phyloP scores from a whole-genome alignment of 2,797 vertebrate species.

The Enteromius viviparus region DNA sequence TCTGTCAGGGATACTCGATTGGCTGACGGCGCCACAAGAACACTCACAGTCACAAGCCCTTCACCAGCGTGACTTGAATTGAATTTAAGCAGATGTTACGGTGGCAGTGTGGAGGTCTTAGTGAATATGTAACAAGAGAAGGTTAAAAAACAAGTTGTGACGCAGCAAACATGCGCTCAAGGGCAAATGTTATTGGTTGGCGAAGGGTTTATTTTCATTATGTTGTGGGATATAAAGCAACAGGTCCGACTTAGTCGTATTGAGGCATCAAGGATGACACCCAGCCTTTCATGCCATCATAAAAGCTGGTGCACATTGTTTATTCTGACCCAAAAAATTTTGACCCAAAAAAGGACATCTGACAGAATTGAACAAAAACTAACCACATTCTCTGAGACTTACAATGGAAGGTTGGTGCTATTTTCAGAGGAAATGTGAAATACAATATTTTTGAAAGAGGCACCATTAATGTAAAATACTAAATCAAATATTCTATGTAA shows the following conservation, averaged over 20 bases:
- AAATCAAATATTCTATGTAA: conserved; percentile 2
- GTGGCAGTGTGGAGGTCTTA: background rate
- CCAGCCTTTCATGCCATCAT: background rate
- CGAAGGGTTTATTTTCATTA: conserved; percentile 16
- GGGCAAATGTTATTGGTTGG: conserved; percentile 11
- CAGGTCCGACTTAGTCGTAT: background rate
- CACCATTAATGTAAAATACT: background rate
- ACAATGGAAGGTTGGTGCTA: background rate
- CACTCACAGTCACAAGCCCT: background rate
- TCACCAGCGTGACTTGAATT: background rate
- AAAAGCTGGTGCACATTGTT: background rate
- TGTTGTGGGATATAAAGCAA: conserved; percentile 5
- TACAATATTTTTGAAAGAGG: background rate
- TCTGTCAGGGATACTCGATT: background rate
- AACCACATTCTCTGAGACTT: background rate
- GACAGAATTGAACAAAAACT: background rate
- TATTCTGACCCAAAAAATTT: background rate
- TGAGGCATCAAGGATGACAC: background rate
- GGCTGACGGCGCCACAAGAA: background rate
- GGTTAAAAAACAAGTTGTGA: conserved; percentile 32
- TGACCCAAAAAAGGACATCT: background rate
- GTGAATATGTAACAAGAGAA: conserved; percentile 25
- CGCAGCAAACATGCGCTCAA: background rate
- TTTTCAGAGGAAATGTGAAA: background rate
- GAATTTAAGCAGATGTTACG: conserved; percentile 1